These are phyloP conservation scores for Cryptus viduatorius DNA, from an alignment of 2,888 invertebrate genomes.

Conservation along the genomic window DNA sequence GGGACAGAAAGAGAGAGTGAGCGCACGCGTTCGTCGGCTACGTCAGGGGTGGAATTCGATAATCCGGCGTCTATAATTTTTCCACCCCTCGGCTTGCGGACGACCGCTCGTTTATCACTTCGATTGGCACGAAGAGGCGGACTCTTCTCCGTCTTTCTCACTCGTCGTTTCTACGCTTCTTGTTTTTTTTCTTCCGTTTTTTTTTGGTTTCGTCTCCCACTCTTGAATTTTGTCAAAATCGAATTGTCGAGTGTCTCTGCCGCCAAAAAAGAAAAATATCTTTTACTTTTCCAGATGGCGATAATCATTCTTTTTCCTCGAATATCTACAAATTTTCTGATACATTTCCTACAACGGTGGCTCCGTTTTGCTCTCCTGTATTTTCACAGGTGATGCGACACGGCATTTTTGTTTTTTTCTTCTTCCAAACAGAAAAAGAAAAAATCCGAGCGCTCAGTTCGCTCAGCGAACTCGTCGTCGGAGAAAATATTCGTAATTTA, in stretches of 20 bases:
- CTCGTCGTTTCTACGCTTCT: slow-evolving; percentile 27
- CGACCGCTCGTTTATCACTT: slow-evolving; percentile 68
- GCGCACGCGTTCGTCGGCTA: slow-evolving; percentile 5
- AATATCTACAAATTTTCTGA: background rate
- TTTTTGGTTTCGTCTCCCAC: slow-evolving; percentile 42
- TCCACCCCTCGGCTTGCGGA: slow-evolving; percentile 66
- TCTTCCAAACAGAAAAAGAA: slow-evolving; percentile 73
- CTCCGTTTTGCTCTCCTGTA: slow-evolving; percentile 6
- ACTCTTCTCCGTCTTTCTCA: slow-evolving; percentile 53
- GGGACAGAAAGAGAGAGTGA: background rate
- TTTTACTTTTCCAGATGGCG: background rate
- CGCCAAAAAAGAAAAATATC: background rate
- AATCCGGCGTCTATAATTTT: slow-evolving; percentile 68
- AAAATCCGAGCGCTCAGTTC: slow-evolving; percentile 78
- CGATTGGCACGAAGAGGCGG: slow-evolving; percentile 64
- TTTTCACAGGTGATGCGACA: slow-evolving; percentile 45
- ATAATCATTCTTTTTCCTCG: background rate
- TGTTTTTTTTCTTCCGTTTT: slow-evolving; percentile 43
- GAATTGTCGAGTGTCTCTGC: slow-evolving; percentile 24
- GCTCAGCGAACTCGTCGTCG: slow-evolving; percentile 71
- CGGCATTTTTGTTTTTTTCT: background rate
- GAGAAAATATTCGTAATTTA: slow-evolving; percentile 84
- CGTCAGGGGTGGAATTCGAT: slow-evolving; percentile 58
- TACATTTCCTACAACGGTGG: background rate
- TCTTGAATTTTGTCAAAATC: slow-evolving; percentile 23